Base-by-base conservation (phyloP, 2,888 invertebrate genomes). In the Heteromurus nitidus region DNA sequence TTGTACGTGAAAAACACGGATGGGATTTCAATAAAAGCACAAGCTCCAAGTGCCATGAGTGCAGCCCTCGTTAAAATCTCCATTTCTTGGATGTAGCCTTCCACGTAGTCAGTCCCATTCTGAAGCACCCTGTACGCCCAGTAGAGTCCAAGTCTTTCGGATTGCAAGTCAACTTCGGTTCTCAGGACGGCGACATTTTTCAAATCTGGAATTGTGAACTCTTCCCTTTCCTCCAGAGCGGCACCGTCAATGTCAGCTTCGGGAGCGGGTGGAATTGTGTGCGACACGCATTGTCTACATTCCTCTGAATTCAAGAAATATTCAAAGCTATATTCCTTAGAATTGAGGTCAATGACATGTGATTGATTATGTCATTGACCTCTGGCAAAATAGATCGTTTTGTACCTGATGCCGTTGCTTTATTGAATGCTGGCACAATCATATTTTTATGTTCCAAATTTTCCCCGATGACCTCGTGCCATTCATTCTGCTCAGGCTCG, bases 1-100 rank as follows among this genome's bases (percentile, higher is more conserved):
- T 85, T 85, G 47, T 85, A 86, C 47, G 85, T 82, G n/a, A 84
- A 86, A 64, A 86, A 86, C 36, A 82, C 77, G 64, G 75, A 74
- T 0, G 86, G 86, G 13, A 86, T 74, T 16, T 62, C 53, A 22
- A 76, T 85, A 24, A 74, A 72, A 18, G 82, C 73, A 22, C 86
- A 86, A 24, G 84, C 80, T 16, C 74, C 74, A 28, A 65, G 76
- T 0, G 86, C 86, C 80, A 86, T 81, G 3, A 86, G 74, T 1
- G 85, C 85, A 36, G 85, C 76, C 26, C 77, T 76, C 3, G 64
- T 73, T 16, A 85, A 53, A 55, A 84, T 77, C 11, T 84, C 84
- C 26, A 85, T 28, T 60, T 85, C 85, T 75, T 85, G 84, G 28
- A 83, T 70, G 18, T 75, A 18, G 18, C 73, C 82, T 13, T 26